Percentiles rank a stretch among this genome's conserved stretches.
Evolutionary conservation across 1,140 invertebrate genomes (phyloP).

Genomic region (Venturia canescens): DNA sequence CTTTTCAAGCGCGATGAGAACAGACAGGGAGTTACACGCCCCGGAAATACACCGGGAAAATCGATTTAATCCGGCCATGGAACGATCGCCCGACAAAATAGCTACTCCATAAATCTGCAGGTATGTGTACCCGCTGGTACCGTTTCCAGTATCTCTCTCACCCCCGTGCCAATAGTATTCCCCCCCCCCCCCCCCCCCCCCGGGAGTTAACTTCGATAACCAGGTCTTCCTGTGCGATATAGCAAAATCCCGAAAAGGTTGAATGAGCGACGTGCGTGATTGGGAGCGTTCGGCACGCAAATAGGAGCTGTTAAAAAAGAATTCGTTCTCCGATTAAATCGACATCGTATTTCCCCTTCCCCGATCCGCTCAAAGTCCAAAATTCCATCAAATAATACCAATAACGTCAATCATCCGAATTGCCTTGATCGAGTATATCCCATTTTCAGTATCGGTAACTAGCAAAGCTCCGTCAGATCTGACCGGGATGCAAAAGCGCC

Average conservation of each 20-base stretch:
- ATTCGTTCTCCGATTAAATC: too few species aligned
- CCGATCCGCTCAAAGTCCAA: too few species aligned
- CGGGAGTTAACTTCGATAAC: neutral
- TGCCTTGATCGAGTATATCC: too few species aligned
- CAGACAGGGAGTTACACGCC: neutral
- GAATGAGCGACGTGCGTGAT: too few species aligned
- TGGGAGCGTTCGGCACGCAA: too few species aligned
- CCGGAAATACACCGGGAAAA: conserved; percentile 28
- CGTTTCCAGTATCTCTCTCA: conserved; percentile 8
- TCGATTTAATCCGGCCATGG: conserved; percentile 33
- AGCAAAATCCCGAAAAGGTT: neutral
- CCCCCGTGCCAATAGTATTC: neutral
- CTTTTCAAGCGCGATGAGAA: conserved; percentile 13
- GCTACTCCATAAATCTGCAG: conserved; percentile 36
- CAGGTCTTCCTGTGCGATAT: neutral
- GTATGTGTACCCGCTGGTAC: conserved; percentile 29
- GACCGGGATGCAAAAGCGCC: too few species aligned
- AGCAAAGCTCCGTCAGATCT: too few species aligned
- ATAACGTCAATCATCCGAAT: too few species aligned
- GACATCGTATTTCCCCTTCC: too few species aligned
- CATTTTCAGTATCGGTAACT: too few species aligned
- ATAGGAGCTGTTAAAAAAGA: too few species aligned
- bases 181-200: neutral
- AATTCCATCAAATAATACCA: too few species aligned
- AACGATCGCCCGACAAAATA: conserved; percentile 23